These are phyloP conservation scores for Pogona vitticeps DNA, from an alignment of 2,113 vertebrate genomes.

Conservation along the genomic window DNA sequence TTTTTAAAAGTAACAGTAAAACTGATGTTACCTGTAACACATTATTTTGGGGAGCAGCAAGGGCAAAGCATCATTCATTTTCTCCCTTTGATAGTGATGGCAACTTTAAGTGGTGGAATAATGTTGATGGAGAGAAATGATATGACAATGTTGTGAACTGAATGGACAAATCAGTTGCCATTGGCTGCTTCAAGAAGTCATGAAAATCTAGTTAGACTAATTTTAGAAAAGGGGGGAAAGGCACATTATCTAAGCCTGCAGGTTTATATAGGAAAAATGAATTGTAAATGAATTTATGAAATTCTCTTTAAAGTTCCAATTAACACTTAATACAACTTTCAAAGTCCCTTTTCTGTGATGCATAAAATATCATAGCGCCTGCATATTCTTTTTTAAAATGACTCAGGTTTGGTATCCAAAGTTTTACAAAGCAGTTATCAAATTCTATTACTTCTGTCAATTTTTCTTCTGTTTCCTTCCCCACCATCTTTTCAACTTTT, in stretches of 20 bases:
- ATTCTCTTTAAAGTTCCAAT: conserved; percentile 62
- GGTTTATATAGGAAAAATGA: conserved; percentile 54
- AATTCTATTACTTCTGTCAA: neutral
- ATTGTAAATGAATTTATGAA: conserved; percentile 55
- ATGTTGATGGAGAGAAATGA: neutral
- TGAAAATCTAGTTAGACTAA: conserved; percentile 10
- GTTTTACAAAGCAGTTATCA: neutral
- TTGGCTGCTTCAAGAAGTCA: conserved; percentile 13
- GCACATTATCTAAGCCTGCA: conserved; percentile 23
- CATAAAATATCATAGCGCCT: conserved; percentile 46
- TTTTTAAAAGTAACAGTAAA: neutral
- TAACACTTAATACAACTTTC: conserved; percentile 57
- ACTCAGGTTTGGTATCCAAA: neutral
- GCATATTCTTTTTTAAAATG: conserved; percentile 16
- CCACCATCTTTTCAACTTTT: neutral
- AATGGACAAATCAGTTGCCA: neutral
- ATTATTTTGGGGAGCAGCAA: no score
- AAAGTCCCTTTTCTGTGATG: conserved; percentile 56
- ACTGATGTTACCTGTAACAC: no score
- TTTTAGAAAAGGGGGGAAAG: conserved; percentile 24
- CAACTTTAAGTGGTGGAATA: neutral
- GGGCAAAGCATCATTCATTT: neutral
- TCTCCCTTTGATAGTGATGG: neutral
- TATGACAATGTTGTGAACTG: neutral
- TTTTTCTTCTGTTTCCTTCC: neutral